phyloP scores from a whole-genome alignment of 2,888 invertebrate genomes.

The Lycophotia porphyrea region DNA sequence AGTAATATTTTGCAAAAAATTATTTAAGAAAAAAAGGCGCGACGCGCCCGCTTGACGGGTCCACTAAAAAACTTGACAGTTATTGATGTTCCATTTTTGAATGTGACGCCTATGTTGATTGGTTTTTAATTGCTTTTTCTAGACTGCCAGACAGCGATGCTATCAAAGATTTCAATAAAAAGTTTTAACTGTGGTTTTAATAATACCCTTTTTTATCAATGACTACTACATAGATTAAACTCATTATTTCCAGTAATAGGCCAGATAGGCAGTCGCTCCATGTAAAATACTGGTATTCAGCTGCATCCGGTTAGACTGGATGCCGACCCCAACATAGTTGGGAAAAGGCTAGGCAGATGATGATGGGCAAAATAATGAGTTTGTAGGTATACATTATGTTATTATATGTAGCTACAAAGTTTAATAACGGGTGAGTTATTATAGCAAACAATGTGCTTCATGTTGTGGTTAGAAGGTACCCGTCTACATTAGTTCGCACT shows the following conservation, averaged over 20 bases:
- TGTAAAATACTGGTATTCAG: no score
- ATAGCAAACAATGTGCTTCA: slow-evolving; percentile 19
- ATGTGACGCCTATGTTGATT: slow-evolving; percentile 44
- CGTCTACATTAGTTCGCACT: not conserved
- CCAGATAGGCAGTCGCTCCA: no score
- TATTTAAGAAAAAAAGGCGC: slow-evolving; percentile 65
- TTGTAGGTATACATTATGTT: not conserved
- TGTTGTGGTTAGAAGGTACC: not conserved
- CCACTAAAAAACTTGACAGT: slow-evolving; percentile 73
- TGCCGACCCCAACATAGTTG: no score
- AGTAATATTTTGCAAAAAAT: slow-evolving; percentile 67
- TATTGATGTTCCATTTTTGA: slow-evolving; percentile 72
- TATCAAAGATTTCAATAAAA: not conserved
- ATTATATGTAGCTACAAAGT: not conserved
- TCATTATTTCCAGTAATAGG: not conserved
- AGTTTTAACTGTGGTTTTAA: slow-evolving; percentile 9
- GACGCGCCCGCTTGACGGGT: slow-evolving; percentile 55
- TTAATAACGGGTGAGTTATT: slow-evolving; percentile 20
- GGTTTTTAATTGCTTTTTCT: slow-evolving; percentile 48
- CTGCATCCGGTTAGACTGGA: no score
- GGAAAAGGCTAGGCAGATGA: no score
- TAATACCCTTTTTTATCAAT: not conserved
- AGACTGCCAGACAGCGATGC: slow-evolving; percentile 29
- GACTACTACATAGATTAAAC: not conserved
- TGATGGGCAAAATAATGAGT: no score